A percentile compares a stretch with the other conserved stretches of the same genome.
Conservation (phyloP, 2,797 vertebrate species). For the Gallinago nigripennis region DNA sequence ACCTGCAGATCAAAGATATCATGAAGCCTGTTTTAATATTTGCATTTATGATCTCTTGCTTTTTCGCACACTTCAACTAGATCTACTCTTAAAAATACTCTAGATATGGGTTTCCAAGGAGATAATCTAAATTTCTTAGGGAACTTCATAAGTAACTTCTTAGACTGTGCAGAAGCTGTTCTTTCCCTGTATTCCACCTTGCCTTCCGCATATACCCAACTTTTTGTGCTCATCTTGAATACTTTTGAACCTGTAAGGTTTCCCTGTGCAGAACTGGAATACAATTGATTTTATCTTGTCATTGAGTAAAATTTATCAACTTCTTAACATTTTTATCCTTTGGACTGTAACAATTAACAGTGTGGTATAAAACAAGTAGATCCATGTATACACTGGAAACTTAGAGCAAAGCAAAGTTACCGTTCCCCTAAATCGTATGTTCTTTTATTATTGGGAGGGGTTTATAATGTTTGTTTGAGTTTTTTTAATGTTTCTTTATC, state of each 20-base stretch:
- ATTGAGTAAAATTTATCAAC: not conserved
- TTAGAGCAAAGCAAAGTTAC: not conserved
- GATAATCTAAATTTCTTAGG: not conserved
- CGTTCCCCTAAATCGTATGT: not conserved
- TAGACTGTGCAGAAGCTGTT: not conserved
- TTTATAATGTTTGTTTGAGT: not conserved
- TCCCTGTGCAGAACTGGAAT: not conserved
- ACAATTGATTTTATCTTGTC: not conserved
- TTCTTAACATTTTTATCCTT: not conserved
- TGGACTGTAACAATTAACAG: not conserved
- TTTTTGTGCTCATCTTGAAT: not conserved
- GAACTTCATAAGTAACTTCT: not conserved
- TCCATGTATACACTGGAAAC: not conserved
- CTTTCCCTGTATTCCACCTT: not conserved
- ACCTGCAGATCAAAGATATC: not conserved
- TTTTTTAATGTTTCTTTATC: not conserved
- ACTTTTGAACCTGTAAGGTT: fast-evolving
- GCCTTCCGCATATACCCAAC: not conserved
- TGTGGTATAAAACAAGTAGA: not conserved
- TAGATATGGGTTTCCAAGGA: not conserved
- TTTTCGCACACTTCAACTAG: not conserved
- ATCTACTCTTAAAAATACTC: not conserved
- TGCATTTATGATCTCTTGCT: not conserved
- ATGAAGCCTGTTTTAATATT: not conserved
- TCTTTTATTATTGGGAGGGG: not conserved